A percentile compares a stretch with the other conserved stretches of the same genome.
Evolutionary conservation across 2,888 invertebrate species (phyloP).

Genomic region (Eudemis profundana): DNA sequence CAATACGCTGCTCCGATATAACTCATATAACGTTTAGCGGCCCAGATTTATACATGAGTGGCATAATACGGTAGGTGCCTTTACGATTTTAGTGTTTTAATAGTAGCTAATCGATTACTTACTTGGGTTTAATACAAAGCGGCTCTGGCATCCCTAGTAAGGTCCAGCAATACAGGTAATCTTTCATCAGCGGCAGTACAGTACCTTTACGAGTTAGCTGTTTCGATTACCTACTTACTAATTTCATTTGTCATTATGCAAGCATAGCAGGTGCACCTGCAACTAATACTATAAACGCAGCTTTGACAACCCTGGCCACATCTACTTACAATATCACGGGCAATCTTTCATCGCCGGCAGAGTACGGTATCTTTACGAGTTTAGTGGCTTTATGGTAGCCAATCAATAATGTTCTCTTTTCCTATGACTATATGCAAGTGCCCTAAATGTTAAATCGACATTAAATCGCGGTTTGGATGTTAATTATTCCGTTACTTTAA

Average conservation of each 20-base stretch:
- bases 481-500: constrained; percentile 81
- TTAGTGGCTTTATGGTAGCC: constrained; percentile 56
- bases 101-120: background rate
- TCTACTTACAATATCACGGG: no score
- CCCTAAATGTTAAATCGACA: constrained; percentile 61
- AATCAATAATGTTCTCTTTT: constrained; percentile 60
- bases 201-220: background rate
- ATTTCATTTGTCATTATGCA: background rate
- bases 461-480: constrained; percentile 64
- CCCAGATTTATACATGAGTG: no score
- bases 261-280: background rate
- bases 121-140: background rate
- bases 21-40: no score
- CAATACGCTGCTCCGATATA: no score
- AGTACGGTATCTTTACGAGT: constrained; percentile 57
- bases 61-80: background rate
- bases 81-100: background rate
- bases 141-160: background rate
- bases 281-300: background rate
- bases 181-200: background rate
- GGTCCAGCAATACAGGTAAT: background rate
- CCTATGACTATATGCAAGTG: constrained; percentile 59
- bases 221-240: background rate
- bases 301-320: background rate
- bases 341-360: constrained; percentile 24